phyloP scores from a whole-genome alignment of 2,113 vertebrate species.

The Oriolus oriolus region DNA sequence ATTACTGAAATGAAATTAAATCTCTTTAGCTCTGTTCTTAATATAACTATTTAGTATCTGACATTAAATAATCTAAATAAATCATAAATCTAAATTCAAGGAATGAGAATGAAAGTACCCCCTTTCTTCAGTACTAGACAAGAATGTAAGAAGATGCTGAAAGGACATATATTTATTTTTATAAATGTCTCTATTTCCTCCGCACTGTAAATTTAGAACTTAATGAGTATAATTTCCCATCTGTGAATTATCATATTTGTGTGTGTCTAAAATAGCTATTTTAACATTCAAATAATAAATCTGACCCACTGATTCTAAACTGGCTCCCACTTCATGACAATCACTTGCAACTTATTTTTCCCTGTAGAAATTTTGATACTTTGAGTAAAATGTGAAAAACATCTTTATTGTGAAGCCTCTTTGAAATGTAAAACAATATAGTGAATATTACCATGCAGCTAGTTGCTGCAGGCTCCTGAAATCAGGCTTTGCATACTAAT shows the following conservation, averaged over 20 bases:
- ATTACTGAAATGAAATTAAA: conserved; percentile 10
- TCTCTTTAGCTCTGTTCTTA: neutral
- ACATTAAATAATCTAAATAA: too few species aligned
- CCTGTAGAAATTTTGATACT: conserved; percentile 7
- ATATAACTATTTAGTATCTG: neutral
- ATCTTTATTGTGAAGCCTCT: conserved; percentile 39
- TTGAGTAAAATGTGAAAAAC: conserved; percentile 25
- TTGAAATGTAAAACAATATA: conserved; percentile 57
- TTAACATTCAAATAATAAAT: conserved; percentile 43
- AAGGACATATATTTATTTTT: conserved; percentile 52
- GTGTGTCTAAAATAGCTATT: conserved; percentile 36
- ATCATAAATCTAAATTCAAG: conserved; percentile 4
- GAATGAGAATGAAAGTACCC: neutral
- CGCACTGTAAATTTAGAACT: conserved; percentile 57
- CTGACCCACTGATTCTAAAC: conserved; percentile 51
- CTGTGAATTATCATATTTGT: conserved; percentile 59
- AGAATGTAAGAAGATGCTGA: conserved; percentile 39
- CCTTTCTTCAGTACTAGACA: neutral
- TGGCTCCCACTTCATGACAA: conserved; percentile 8
- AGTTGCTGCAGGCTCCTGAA: conserved; percentile 51
- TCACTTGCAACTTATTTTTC: conserved; percentile 16
- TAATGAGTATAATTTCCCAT: conserved; percentile 55
- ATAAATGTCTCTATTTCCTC: conserved; percentile 48
- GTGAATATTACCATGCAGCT: conserved; percentile 25
- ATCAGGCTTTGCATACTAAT: conserved; percentile 60